Conservation (phyloP, 1,140 invertebrate genomes). For the Scaptomyza hsui region DNA sequence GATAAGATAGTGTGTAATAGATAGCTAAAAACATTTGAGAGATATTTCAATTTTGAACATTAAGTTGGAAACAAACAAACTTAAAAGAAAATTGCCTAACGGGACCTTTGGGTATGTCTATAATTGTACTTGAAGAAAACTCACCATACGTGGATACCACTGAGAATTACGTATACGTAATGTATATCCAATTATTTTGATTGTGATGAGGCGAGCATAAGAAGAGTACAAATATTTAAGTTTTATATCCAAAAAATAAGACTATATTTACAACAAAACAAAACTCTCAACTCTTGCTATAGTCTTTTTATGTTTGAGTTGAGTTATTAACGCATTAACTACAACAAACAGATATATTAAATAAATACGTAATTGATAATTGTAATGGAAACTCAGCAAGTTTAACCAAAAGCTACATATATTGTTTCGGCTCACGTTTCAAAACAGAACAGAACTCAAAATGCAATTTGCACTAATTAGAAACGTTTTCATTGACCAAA, state of each 20-base stretch:
- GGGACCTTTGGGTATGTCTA: slow-evolving; percentile 11
- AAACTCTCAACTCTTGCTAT: slow-evolving; percentile 20
- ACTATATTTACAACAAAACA: not conserved
- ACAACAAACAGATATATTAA: slow-evolving; percentile 3
- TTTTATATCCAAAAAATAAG: not conserved
- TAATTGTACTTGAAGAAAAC: slow-evolving; percentile 36
- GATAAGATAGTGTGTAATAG: slow-evolving; percentile 43
- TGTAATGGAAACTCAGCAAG: slow-evolving; percentile 20
- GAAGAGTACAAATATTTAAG: slow-evolving; percentile 8
- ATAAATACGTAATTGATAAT: slow-evolving; percentile 16
- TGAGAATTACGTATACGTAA: slow-evolving; percentile 36
- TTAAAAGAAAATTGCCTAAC: slow-evolving; percentile 14
- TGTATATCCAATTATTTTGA: slow-evolving; percentile 22
- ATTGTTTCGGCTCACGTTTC: slow-evolving; percentile 39
- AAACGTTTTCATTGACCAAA: slow-evolving; percentile 69
- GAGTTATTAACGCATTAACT: slow-evolving; percentile 10
- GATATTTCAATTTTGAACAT: slow-evolving; percentile 42
- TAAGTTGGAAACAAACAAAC: slow-evolving; percentile 32
- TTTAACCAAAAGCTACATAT: slow-evolving; percentile 47
- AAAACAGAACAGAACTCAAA: slow-evolving; percentile 55
- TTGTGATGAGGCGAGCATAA: slow-evolving; percentile 6
- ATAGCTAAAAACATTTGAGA: slow-evolving; percentile 52
- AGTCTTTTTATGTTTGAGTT: slow-evolving; percentile 9
- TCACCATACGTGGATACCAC: slow-evolving; percentile 84
- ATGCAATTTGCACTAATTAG: slow-evolving; percentile 74